Evolutionary conservation across 2,888 invertebrate genomes (phyloP).

Genomic region (Troides oblongomaculatus): DNA sequence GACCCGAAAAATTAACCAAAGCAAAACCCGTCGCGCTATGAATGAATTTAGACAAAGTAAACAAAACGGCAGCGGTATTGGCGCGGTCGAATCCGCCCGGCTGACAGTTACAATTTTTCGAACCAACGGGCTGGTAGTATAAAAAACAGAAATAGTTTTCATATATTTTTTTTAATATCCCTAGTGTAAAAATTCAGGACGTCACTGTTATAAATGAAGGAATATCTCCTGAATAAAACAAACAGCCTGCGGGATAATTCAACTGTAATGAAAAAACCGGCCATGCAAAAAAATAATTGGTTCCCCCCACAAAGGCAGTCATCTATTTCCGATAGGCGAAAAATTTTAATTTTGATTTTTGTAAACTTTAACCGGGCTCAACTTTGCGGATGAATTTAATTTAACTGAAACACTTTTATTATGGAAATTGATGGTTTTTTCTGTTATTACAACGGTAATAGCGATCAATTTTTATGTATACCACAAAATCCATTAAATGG

Average conservation of each 20-base stretch:
- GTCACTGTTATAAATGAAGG: slow-evolving; percentile 37
- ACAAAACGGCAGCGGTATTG: slow-evolving; percentile 26
- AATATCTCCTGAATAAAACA: slow-evolving; percentile 54
- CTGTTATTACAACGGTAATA: background rate
- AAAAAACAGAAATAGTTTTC: slow-evolving; percentile 27
- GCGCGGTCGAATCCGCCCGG: slow-evolving; percentile 31
- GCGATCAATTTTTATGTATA: background rate
- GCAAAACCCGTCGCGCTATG: slow-evolving; percentile 7
- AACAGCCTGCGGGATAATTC: slow-evolving; percentile 58
- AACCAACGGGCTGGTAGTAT: slow-evolving; percentile 31
- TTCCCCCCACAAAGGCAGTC: slow-evolving; percentile 54
- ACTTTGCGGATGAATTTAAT: slow-evolving; percentile 24
- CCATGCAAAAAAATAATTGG: slow-evolving; percentile 75
- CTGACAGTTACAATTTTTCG: slow-evolving; percentile 33
- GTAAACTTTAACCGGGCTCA: slow-evolving; percentile 32
- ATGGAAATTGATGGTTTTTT: slow-evolving; percentile 6
- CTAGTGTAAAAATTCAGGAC: slow-evolving; percentile 30
- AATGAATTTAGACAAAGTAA: slow-evolving; percentile 22
- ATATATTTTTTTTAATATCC: slow-evolving; percentile 21
- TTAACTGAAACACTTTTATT: slow-evolving; percentile 17
- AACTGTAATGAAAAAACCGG: slow-evolving; percentile 61
- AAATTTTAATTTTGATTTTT: slow-evolving; percentile 46
- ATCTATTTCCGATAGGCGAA: slow-evolving; percentile 58
- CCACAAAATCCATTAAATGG: background rate
- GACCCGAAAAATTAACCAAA: slow-evolving; percentile 11